Conservation (phyloP, 2,113 vertebrate genomes). For the Chauna torquata region DNA sequence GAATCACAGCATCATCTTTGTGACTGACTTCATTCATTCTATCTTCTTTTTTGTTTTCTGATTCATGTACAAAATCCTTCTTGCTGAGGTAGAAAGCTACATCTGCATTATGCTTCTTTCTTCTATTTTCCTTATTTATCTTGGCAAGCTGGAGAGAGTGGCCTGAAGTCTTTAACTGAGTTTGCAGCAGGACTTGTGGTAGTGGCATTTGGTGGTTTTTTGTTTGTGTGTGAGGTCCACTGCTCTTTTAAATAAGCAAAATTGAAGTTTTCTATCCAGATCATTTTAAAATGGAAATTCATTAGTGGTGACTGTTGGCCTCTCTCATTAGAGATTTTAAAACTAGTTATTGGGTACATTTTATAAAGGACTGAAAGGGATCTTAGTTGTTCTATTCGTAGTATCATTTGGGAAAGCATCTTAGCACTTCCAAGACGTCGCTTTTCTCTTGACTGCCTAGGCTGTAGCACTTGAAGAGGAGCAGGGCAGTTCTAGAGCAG, state of each 20-base stretch:
- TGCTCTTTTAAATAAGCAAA: not conserved
- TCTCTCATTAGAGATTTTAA: not conserved
- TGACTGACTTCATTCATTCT: not conserved
- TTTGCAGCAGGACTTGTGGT: not conserved
- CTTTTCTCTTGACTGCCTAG: constrained; percentile 53
- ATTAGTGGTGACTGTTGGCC: not conserved
- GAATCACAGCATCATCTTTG: not conserved
- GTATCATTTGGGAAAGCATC: not conserved
- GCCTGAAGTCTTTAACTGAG: not conserved
- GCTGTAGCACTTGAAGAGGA: constrained; percentile 66
- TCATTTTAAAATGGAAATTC: not conserved
- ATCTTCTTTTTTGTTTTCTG: not conserved
- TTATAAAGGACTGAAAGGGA: not conserved
- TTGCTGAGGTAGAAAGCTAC: not conserved
- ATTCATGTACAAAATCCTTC: not conserved
- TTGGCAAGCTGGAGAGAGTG: not conserved
- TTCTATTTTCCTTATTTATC: not conserved
- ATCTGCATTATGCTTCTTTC: not conserved
- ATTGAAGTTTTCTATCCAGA: not conserved
- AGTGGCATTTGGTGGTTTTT: not conserved
- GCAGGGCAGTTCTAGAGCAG: constrained; percentile 70
- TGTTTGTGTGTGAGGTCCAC: not conserved
- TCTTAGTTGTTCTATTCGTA: not conserved
- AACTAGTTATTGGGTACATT: too few relatives aligned
- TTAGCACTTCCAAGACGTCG: not conserved